Base-by-base conservation (phyloP, 1,140 invertebrate species). In the Pogonognathellus flavescens region DNA sequence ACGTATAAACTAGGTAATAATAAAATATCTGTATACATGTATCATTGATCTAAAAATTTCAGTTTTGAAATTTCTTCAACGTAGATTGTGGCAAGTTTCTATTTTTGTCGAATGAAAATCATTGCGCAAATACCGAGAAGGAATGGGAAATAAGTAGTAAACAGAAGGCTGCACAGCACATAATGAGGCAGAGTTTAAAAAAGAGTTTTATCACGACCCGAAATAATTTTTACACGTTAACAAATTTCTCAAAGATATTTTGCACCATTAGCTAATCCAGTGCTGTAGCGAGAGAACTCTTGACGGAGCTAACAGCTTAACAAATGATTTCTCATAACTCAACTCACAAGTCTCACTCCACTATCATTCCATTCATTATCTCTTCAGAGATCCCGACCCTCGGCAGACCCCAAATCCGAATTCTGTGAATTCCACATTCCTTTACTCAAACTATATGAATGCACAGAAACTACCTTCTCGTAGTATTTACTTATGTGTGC, bases 321-420 rank as follows among this genome's bases (percentile, higher is more conserved):
- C 84, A 85, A 85, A 85, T 85, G 84, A 85, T 81, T 66, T 55
- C 80, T 82, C 84, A 85, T 82, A 85, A 85, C 22, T 85, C 84
- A 85, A 66, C 62, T 66, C 62, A 66, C 20, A 41, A 76, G 70
- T 76, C 41, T 31, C 70, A 50, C 25, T 76, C 70, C 22, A 76
- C 70, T 76, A 76, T 85, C 80, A 59, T 62, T 62, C 81, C 70
- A 81, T 62, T 82, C 84, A 85, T 85, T 85, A 85, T 85, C 84
- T 76, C 60, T 66, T 80, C 60, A 85, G 60, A 85, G 57, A 80
- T 85, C 59, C 84, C 84, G 84, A 85, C 84, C 84, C 83, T 76
- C 76, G 84, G 59, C 70, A 85, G 80, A 85, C 84, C 84, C 80
- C 76, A 57, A 85, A 85, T 50, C 84, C 80, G 50, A 85, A 85